These are phyloP conservation scores for Megaptera novaeangliae DNA, from an alignment of 2,113 vertebrate species.

Conservation along the genomic window DNA sequence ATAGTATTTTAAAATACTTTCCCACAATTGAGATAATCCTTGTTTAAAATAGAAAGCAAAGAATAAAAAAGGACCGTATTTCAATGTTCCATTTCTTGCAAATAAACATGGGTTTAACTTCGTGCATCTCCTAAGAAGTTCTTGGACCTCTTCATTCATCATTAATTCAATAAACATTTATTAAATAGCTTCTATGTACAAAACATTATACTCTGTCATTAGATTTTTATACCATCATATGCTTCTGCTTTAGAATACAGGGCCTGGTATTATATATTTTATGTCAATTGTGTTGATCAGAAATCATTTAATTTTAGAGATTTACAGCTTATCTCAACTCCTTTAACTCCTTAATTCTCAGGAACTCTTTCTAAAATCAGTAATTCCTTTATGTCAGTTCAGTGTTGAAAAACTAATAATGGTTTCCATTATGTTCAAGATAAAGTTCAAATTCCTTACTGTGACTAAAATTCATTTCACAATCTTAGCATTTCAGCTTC, in stretches of 20 bases:
- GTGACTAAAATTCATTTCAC: background rate
- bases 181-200: background rate
- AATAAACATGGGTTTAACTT: background rate
- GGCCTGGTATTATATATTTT: background rate
- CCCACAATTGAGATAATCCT: slow-evolving; percentile 11
- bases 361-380: background rate
- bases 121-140: background rate
- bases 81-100: background rate
- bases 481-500: background rate
- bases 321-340: background rate
- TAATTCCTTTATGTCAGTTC: background rate
- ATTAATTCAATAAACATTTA: background rate
- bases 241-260: background rate
- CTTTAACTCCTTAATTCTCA: background rate
- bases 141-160: background rate
- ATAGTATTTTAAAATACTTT: slow-evolving; percentile 12
- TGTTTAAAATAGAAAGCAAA: slow-evolving; percentile 24
- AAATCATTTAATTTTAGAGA: background rate
- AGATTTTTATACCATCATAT: background rate
- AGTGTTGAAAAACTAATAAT: background rate
- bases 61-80: background rate
- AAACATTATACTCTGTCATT: background rate
- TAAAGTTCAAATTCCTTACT: background rate
- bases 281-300: background rate
- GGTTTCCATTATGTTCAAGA: background rate